Base-by-base conservation (phyloP, 2,888 invertebrate species). In the Ceraclea dissimilis region DNA sequence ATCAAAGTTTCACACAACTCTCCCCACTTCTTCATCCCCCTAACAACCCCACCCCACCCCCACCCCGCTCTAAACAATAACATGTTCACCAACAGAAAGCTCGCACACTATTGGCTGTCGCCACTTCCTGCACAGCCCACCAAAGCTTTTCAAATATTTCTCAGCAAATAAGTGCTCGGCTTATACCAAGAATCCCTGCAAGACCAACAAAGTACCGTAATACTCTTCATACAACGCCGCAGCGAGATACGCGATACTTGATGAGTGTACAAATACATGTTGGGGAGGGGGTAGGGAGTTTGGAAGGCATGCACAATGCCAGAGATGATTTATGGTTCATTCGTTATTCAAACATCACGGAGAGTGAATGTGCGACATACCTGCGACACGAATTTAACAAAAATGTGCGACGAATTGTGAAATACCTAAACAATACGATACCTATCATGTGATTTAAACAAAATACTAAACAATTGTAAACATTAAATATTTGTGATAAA, bases 31-130 rank as follows among this genome's bases (percentile, higher is more conserved):
- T 43, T 31, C 43, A 18, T 13, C 48, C 43, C 54, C 46, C 46
- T 17, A 44, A 11, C 26, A 11, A 50, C 54, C 58, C 54, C 57
- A 51, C 57, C 52, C 56, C 50, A 69, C 70, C 54, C 58, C 54
- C 57, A 51, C 57, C 52, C 56, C 50, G 69, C 70, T 72, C 75
- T 76, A 77, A 78, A 78, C 77, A 78, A 77, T 74, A 77, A 77
- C 76, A 77, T 71, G 74, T 74, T 74, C 70, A 76, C 74, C 72
- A 71, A 67, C 67, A 60, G 56, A 56, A 52, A 52, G 56, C 56
- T 56, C 57, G 56, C 51, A 18, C 56, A 44, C 60, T 70, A 70
- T 70, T 68, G 70, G 66, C 64, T 68, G 69, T 70, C 64, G 69
- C 69, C 67, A 68, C 71, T 56, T 58, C 56, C 59, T 59, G 61